Conservation (phyloP, 2,797 vertebrate genomes). For the Poeciliopsis paucimaculata region DNA sequence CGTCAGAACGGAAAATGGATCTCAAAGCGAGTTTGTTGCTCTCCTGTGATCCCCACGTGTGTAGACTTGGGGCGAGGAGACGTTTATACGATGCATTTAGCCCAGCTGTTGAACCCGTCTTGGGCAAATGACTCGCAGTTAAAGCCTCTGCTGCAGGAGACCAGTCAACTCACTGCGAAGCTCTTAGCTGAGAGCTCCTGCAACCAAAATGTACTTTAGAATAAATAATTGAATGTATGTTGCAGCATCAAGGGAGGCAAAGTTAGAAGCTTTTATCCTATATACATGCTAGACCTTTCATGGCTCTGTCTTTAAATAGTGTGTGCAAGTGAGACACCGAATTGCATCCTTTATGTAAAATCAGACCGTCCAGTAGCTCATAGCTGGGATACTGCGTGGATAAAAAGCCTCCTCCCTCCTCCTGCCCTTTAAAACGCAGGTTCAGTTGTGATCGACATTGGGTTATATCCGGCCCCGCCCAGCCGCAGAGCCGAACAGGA, state of each 20-base stretch:
- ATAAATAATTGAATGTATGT: slow-evolving; percentile 69
- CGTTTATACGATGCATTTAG: slow-evolving; percentile 13
- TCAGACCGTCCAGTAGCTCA: neutral
- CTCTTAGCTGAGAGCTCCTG: slow-evolving; percentile 46
- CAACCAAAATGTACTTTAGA: slow-evolving; percentile 50
- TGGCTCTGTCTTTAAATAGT: neutral
- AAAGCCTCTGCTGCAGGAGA: slow-evolving; percentile 17
- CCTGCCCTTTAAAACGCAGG: slow-evolving; percentile 32
- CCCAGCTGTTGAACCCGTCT: slow-evolving; percentile 34
- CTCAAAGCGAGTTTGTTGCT: slow-evolving; percentile 1
- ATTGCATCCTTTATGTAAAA: neutral
- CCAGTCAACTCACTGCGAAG: slow-evolving; percentile 18
- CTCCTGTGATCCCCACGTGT: neutral
- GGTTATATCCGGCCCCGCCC: slow-evolving; percentile 66
- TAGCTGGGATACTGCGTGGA: slow-evolving; percentile 27
- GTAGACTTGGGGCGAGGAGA: slow-evolving; percentile 12
- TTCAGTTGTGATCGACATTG: slow-evolving; percentile 66
- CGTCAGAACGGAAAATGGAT: slow-evolving; percentile 2
- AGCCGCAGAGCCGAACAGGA: slow-evolving; percentile 60
- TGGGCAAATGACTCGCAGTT: slow-evolving; percentile 22
- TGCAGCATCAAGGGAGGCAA: slow-evolving; percentile 25
- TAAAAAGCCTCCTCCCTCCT: slow-evolving; percentile 34
- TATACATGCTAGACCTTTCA: slow-evolving; percentile 10
- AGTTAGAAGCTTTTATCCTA: slow-evolving; percentile 34
- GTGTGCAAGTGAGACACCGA: neutral